phyloP scores from a whole-genome alignment of 2,113 vertebrate species.

The Colius striatus region DNA sequence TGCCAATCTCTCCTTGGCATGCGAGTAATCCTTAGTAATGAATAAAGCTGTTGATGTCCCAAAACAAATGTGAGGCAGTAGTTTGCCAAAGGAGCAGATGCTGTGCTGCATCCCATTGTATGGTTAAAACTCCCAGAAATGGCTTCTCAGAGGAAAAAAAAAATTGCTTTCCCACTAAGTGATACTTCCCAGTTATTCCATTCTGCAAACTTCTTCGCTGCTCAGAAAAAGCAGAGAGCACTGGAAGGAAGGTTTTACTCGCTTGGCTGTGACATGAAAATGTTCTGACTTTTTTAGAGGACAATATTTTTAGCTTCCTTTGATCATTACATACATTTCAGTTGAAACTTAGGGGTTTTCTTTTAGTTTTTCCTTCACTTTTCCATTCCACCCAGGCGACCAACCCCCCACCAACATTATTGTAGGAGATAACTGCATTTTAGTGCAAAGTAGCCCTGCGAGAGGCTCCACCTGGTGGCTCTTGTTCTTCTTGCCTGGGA shows the following conservation, averaged over 20 bases:
- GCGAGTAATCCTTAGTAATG: constrained; percentile 36
- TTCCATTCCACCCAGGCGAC: neutral
- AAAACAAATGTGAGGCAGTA: constrained; percentile 34
- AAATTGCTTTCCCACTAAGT: neutral
- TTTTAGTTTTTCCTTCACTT: neutral
- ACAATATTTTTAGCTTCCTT: neutral
- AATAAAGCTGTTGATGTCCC: constrained; percentile 45
- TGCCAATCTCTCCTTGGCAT: constrained; percentile 45
- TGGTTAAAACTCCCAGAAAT: constrained; percentile 3
- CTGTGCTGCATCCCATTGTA: constrained; percentile 37
- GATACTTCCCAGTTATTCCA: neutral
- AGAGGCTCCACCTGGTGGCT: neutral
- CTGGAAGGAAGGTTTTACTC: neutral
- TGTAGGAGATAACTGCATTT: neutral
- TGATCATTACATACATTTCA: neutral
- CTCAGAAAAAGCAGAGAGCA: neutral
- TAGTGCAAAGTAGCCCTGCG: neutral
- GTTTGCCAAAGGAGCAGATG: constrained; percentile 63
- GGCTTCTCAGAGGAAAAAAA: neutral
- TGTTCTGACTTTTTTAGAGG: neutral
- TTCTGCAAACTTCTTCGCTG: neutral
- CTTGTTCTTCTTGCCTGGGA: constrained; percentile 38
- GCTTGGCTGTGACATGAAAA: neutral
- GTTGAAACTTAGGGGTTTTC: neutral
- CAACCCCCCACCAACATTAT: accelerated